Conservation (phyloP, 92 coral and sea anemone genomes). For the Porites divaricata region DNA sequence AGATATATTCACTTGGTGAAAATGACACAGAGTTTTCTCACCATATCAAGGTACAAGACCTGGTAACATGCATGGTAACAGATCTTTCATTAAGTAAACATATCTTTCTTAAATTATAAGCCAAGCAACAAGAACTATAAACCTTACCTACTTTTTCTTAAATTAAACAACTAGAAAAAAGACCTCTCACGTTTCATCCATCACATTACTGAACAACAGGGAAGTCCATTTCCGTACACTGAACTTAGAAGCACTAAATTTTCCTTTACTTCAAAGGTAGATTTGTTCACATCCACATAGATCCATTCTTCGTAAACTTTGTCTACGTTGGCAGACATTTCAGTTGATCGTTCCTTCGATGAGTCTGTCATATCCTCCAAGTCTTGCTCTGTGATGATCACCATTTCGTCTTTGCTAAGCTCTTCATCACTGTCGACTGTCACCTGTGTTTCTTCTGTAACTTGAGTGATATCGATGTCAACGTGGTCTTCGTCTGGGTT, state of each 20-base stretch:
- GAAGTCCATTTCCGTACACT: slow-evolving; percentile 66
- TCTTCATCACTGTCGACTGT: slow-evolving; percentile 8
- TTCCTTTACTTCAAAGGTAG: slow-evolving; percentile 70
- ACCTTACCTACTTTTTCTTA: neutral
- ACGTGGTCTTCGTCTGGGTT: slow-evolving; percentile 25
- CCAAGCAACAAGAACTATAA: neutral
- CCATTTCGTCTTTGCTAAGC: slow-evolving; percentile 24
- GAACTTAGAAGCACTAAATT: slow-evolving; percentile 78
- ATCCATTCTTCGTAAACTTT: slow-evolving; percentile 89
- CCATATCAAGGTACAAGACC: too few relatives aligned
- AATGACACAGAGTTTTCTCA: too few relatives aligned
- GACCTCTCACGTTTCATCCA: too few relatives aligned
- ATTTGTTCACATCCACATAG: slow-evolving; percentile 73
- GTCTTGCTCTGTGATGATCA: slow-evolving; percentile 31
- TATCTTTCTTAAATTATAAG: neutral
- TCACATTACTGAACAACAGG: slow-evolving; percentile 78
- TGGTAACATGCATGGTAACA: too few relatives aligned
- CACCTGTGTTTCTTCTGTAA: slow-evolving; percentile 28
- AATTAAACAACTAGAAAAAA: neutral
- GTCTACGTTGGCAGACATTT: slow-evolving; percentile 16
- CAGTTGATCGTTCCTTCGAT: slow-evolving; percentile 25
- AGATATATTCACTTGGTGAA: too few relatives aligned
- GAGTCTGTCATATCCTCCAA: slow-evolving; percentile 13
- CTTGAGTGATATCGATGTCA: slow-evolving; percentile 26
- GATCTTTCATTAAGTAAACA: too few relatives aligned